These are phyloP conservation scores for Tenebrio molitor DNA, from an alignment of 1,140 invertebrate genomes.

Conservation along the genomic window DNA sequence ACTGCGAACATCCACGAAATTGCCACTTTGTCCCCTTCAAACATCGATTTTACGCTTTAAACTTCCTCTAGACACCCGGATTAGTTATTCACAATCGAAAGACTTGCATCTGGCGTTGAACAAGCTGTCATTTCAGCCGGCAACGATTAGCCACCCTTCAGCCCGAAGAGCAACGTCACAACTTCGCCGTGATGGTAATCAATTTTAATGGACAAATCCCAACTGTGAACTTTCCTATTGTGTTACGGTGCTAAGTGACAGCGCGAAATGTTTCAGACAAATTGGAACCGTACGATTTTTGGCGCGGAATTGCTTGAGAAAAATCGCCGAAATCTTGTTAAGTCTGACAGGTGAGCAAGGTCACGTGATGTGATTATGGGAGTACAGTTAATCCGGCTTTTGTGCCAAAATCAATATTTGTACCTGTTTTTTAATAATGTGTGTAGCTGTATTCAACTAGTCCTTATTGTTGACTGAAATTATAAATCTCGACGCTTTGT, in stretches of 20 bases:
- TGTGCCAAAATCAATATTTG: too few species aligned
- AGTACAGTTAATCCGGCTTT: too few species aligned
- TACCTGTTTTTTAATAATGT: too few species aligned
- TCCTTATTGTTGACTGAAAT: too few species aligned
- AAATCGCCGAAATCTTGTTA: too few species aligned
- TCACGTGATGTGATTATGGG: too few species aligned
- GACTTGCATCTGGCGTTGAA: background rate
- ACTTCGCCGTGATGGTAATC: background rate
- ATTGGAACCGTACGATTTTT: constrained; percentile 2
- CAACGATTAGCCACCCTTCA: background rate
- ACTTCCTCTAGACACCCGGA: constrained; percentile 3
- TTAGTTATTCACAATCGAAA: constrained; percentile 6
- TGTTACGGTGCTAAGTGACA: constrained; percentile 18
- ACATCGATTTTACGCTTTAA: constrained; percentile 30
- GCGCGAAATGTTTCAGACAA: constrained; percentile 20
- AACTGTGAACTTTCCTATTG: too few species aligned
- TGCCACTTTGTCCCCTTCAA: constrained; percentile 19
- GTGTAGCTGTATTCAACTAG: too few species aligned
- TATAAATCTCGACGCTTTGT: too few species aligned
- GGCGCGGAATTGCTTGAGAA: background rate
- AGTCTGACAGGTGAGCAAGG: too few species aligned
- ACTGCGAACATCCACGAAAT: constrained; percentile 35
- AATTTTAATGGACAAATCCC: constrained; percentile 7
- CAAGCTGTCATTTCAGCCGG: background rate
- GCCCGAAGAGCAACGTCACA: background rate